A percentile compares a stretch with the other conserved stretches of the same genome.
Conservation (phyloP, 1,140 invertebrate species). For the Babylonia areolata region DNA sequence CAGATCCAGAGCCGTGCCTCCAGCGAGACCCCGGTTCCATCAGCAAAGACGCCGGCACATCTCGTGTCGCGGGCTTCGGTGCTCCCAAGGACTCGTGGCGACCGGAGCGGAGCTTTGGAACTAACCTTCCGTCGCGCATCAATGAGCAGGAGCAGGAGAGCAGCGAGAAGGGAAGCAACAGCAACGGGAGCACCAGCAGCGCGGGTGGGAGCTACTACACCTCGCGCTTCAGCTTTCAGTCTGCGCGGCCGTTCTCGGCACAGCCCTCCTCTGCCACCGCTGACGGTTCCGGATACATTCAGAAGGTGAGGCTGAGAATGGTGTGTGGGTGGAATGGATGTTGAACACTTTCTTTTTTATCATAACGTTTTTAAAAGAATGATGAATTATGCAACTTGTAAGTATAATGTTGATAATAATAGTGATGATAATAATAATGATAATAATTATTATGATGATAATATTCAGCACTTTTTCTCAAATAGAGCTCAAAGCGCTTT, state of each 20-base stretch:
- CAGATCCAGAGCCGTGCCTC: neutral
- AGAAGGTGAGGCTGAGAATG: slow-evolving; percentile 39
- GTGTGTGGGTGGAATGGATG: too few species aligned
- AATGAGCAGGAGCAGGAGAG: slow-evolving; percentile 39
- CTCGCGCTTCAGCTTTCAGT: slow-evolving; percentile 32
- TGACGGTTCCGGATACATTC: slow-evolving; percentile 44
- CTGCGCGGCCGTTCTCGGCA: slow-evolving; percentile 42
- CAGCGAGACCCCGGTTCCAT: slow-evolving; percentile 32
- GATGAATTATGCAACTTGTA: too few species aligned
- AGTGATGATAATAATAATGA: too few species aligned
- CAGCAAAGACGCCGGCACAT: slow-evolving; percentile 16
- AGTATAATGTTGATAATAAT: too few species aligned
- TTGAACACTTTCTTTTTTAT: too few species aligned
- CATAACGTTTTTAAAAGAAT: too few species aligned
- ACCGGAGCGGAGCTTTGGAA: slow-evolving; percentile 23
- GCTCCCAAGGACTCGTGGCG: slow-evolving; percentile 1
- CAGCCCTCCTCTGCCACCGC: slow-evolving; percentile 1
- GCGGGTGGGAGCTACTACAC: neutral
- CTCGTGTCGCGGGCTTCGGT: neutral
- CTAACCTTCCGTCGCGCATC: slow-evolving; percentile 32
- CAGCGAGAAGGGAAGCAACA: slow-evolving; percentile 12
- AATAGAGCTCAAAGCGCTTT: too few species aligned
- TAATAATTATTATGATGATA: too few species aligned
- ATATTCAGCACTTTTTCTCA: too few species aligned
- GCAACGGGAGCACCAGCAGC: slow-evolving; percentile 6